Evolutionary conservation across 2,113 vertebrate genomes (phyloP).

Genomic region (Paralichthys olivaceus): DNA sequence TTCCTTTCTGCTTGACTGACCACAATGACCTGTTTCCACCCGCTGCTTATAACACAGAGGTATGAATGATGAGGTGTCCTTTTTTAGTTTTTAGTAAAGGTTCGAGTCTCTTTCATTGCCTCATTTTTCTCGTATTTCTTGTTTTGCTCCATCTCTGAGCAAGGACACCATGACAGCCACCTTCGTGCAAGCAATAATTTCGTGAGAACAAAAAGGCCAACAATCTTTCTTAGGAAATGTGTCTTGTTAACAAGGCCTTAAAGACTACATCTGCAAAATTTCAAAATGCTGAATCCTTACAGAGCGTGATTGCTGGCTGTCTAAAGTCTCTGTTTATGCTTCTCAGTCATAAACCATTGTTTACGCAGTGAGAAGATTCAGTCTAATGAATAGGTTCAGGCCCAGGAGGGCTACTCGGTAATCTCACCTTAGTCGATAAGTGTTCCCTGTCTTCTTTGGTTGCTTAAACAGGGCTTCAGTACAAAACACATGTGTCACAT

Average conservation of each 20-base stretch:
- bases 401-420: conserved; percentile 44
- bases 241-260: conserved; percentile 30
- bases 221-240: conserved; percentile 25
- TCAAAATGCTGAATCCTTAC: conserved; percentile 39
- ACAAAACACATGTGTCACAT: conserved; percentile 25
- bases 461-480: conserved; percentile 22
- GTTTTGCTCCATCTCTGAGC: conserved; percentile 9
- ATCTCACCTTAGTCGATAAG: conserved; percentile 65
- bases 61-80: conserved; percentile 5
- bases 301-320: conserved; percentile 56
- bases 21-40: conserved; percentile 36
- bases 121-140: background rate
- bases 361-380: conserved; percentile 60
- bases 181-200: conserved; percentile 2
- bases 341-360: conserved; percentile 71
- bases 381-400: conserved; percentile 64
- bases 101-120: background rate
- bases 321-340: conserved; percentile 65
- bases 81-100: conserved; percentile 4
- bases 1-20: conserved; percentile 36
- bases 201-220: conserved; percentile 30
- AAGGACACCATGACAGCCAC: background rate
- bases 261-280: conserved; percentile 32
- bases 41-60: background rate
- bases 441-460: conserved; percentile 44